A percentile compares a stretch with the other conserved stretches of the same genome.
phyloP scores from a whole-genome alignment of 2,113 vertebrate genomes.

The Ameiurus melas region DNA sequence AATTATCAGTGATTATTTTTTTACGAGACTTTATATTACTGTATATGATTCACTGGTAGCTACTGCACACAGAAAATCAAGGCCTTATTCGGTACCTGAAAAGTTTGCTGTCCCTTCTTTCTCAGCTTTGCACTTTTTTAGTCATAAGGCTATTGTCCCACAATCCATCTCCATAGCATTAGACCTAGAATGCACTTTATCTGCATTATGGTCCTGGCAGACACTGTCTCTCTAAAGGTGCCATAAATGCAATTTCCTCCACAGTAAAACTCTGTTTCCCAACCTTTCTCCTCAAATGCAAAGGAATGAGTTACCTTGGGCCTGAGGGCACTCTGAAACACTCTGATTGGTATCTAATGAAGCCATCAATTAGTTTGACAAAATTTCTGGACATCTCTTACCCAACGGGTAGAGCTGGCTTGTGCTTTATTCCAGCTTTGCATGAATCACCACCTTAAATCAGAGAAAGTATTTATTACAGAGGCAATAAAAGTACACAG shows the following conservation, averaged over 20 bases:
- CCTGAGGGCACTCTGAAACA: slow-evolving; percentile 42
- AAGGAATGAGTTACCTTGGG: slow-evolving; percentile 45
- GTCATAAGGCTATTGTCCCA: slow-evolving; percentile 12
- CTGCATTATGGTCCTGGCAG: slow-evolving; percentile 41
- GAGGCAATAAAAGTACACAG: slow-evolving; percentile 29
- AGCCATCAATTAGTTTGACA: slow-evolving; percentile 59
- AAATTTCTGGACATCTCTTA: slow-evolving; percentile 53
- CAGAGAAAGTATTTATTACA: slow-evolving; percentile 42
- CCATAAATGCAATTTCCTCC: slow-evolving; percentile 37
- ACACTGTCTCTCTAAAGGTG: slow-evolving; percentile 30
- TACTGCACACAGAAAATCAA: not conserved
- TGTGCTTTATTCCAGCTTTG: slow-evolving; percentile 46
- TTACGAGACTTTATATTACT: not conserved
- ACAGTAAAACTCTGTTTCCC: slow-evolving; percentile 46
- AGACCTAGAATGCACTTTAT: slow-evolving; percentile 42
- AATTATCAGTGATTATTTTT: not conserved
- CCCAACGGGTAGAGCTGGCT: slow-evolving; percentile 42
- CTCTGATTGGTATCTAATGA: slow-evolving; percentile 54
- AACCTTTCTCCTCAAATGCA: slow-evolving; percentile 37
- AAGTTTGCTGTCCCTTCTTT: not conserved
- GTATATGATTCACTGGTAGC: not conserved
- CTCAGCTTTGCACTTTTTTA: not conserved
- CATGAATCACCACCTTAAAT: slow-evolving; percentile 39
- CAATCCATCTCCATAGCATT: slow-evolving; percentile 29
- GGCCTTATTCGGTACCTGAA: not conserved